A percentile compares a stretch with the other conserved stretches of the same genome.
phyloP scores from a whole-genome alignment of 2,113 vertebrate genomes.

The Colius striatus region DNA sequence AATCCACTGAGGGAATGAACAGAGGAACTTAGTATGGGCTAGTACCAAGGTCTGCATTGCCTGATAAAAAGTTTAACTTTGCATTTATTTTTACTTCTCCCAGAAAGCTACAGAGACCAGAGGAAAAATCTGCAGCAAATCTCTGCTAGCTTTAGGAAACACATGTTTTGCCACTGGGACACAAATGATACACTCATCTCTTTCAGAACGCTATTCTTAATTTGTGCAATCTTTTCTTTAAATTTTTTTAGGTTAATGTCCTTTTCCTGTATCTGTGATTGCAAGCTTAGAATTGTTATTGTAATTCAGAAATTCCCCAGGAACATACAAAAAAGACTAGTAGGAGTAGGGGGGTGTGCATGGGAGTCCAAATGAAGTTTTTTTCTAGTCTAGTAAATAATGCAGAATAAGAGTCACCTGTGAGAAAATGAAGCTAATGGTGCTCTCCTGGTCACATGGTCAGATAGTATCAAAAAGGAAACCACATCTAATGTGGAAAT shows the following conservation, averaged over 20 bases:
- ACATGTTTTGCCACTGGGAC: neutral
- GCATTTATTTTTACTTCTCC: neutral
- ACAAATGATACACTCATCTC: neutral
- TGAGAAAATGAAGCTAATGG: neutral
- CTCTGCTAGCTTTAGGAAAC: neutral
- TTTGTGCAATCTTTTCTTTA: neutral
- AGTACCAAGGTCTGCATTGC: neutral
- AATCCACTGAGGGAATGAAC: neutral
- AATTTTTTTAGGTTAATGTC: no score
- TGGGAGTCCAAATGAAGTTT: neutral
- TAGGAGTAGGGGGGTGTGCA: accelerated
- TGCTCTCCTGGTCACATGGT: neutral
- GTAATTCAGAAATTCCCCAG: neutral
- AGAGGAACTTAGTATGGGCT: neutral
- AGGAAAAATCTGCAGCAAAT: neutral
- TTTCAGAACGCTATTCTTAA: neutral
- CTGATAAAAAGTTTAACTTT: neutral
- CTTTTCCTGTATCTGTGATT: neutral
- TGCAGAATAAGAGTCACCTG: neutral
- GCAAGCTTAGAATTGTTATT: neutral
- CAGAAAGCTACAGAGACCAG: neutral
- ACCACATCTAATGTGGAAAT: neutral
- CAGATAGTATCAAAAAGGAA: neutral
- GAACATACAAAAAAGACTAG: accelerated
- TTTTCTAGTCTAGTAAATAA: neutral